Base-by-base conservation (phyloP, 2,797 vertebrate species). In the Catamblyrhynchus diadema region DNA sequence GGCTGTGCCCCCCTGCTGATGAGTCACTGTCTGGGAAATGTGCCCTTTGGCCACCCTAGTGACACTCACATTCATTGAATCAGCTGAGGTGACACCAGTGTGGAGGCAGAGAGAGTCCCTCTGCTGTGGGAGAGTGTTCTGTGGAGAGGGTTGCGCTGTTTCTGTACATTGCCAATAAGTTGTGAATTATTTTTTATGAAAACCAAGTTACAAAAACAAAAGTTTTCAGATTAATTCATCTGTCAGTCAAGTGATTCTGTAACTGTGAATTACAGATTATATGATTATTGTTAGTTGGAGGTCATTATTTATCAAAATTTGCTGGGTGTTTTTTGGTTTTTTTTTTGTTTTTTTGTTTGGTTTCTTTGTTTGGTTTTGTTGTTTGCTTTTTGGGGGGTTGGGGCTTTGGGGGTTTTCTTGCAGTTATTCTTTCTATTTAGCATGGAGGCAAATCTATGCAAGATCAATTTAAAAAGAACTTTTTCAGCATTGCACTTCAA, bases 31-130 rank as follows among this genome's bases (percentile, higher is more conserved):
- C 42, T 45, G 48, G 65, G 4, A 8, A 66, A n/a, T 0, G 6
- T 33, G 50, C 47, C 71, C 84, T 81, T 78, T 6, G 32, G n/a
- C 71, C 56, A 9, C 37, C 61, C 48, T 33, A 0, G n/a, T 14
- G 57, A 23, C 30, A 37, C 0, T 0, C 21, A 28, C 1, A 16
- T 18, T 14, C 8, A 21, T 30, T 66, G 51, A 48, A n/a, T 50
- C 65, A 32, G 77, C 61, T 33, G 30, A 17, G 0, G 0, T 45
- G 70, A 53, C 51, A 48, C 56, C 51, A 12, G 1, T 0, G 2
- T 37, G 65, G 74, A n/a, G 51, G 66, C 54, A 50, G 8, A 62
- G n/a, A 45, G 19, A 72, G 33, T 24, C 44, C 28, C 60, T 48
- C 14, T 85, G 3, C 53, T 44, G 47, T 25, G 35, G 33, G 57